phyloP scores from a whole-genome alignment of 2,888 invertebrate genomes.

The Heliconius ethilla region DNA sequence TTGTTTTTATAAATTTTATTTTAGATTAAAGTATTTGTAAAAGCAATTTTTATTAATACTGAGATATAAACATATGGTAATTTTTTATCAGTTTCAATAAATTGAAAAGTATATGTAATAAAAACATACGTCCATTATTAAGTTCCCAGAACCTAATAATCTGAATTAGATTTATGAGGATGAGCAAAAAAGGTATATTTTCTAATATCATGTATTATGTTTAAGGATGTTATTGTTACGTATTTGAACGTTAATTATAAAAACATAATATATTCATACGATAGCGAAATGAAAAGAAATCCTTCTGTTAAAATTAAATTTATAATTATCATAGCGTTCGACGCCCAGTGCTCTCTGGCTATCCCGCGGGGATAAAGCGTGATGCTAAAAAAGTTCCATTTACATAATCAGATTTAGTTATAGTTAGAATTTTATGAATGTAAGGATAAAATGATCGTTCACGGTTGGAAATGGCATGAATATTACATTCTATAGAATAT shows the following conservation, averaged over 20 bases:
- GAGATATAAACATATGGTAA: background rate
- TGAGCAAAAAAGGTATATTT: too few relatives aligned
- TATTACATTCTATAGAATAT: background rate
- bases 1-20: too few relatives aligned
- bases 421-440: background rate
- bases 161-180: too few relatives aligned
- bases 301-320: background rate
- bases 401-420: slow-evolving; percentile 4
- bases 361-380: background rate
- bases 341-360: background rate
- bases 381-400: background rate
- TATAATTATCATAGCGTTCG: background rate
- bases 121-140: too few relatives aligned
- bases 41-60: too few relatives aligned
- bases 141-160: too few relatives aligned
- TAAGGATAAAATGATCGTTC: slow-evolving; percentile 2
- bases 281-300: background rate
- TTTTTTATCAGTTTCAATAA: too few relatives aligned
- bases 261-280: background rate
- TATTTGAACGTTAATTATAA: background rate
- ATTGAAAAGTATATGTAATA: too few relatives aligned
- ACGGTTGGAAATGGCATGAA: background rate
- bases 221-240: too few relatives aligned
- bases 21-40: too few relatives aligned
- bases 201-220: too few relatives aligned